phyloP scores from a whole-genome alignment of 1,140 invertebrate species.

The Drosophila ficusphila region DNA sequence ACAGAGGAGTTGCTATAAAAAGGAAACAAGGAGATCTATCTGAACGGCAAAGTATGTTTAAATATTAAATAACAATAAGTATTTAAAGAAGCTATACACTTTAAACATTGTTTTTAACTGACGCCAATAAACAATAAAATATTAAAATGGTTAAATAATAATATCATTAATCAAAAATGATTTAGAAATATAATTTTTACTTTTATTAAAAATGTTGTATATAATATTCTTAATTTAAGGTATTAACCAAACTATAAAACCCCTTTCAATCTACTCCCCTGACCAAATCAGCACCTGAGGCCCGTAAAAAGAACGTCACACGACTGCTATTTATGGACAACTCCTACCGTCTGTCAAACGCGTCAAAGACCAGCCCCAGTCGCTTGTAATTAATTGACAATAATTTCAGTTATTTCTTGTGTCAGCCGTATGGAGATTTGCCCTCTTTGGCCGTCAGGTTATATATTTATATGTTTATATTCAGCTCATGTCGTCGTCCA shows the following conservation, averaged over 20 bases:
- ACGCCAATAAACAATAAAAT: no score
- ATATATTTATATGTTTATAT: slow-evolving; percentile 18
- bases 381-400: slow-evolving; percentile 80
- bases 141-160: no score
- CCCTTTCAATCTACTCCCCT: slow-evolving; percentile 16
- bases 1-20: slow-evolving; percentile 9
- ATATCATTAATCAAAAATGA: no score
- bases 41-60: no score
- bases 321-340: slow-evolving; percentile 60
- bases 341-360: slow-evolving; percentile 81
- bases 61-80: no score
- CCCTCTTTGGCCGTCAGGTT: slow-evolving; percentile 1
- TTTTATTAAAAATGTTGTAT: neutral
- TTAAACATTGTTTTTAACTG: no score
- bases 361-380: slow-evolving; percentile 67
- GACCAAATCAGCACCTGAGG: slow-evolving; percentile 53
- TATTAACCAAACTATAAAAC: neutral
- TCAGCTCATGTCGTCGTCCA: slow-evolving; percentile 48
- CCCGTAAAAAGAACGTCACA: slow-evolving; percentile 40
- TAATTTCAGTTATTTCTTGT: slow-evolving; percentile 78
- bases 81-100: no score
- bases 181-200: neutral
- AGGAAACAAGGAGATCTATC: neutral
- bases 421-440: slow-evolving; percentile 34
- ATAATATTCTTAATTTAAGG: neutral